These are phyloP conservation scores for Sinopyrophorus schimmeli DNA, from an alignment of 2,888 invertebrate genomes.

Conservation along the genomic window DNA sequence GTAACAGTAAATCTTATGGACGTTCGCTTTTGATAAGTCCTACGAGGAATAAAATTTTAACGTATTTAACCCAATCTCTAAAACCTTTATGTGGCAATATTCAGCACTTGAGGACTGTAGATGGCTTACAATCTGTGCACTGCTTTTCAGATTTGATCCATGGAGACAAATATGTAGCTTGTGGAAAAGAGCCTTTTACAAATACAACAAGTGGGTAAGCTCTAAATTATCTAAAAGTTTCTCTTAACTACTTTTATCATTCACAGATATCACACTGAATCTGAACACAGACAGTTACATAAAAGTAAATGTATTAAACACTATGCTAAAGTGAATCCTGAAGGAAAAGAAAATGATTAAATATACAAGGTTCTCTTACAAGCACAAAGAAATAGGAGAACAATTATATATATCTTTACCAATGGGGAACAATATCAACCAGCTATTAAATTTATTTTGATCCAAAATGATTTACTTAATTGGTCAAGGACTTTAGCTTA, in stretches of 20 bases:
- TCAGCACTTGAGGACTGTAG: constrained; percentile 23
- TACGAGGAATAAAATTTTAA: constrained; percentile 24
- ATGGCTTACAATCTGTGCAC: constrained; percentile 27
- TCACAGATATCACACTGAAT: constrained; percentile 16
- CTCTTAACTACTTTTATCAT: too few relatives aligned
- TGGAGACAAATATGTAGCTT: constrained; percentile 33
- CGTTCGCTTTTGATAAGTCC: constrained; percentile 15
- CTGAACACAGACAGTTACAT: constrained; percentile 7
- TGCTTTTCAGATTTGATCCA: constrained; percentile 27
- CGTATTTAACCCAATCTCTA: constrained; percentile 23
- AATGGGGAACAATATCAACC: constrained; percentile 19
- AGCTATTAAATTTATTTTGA: constrained; percentile 26
- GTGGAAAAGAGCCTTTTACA: constrained; percentile 24
- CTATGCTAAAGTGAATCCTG: constrained; percentile 2
- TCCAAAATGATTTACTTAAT: constrained; percentile 22
- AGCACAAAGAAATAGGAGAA: constrained; percentile 12
- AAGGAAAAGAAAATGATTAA: neutral
- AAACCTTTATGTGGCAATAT: constrained; percentile 31
- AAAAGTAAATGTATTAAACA: constrained; percentile 2
- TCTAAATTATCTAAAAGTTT: neutral
- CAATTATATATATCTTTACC: constrained; percentile 19
- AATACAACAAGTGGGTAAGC: constrained; percentile 30
- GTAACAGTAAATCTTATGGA: constrained; percentile 12
- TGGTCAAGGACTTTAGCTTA: constrained; percentile 20
- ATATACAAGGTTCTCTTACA: constrained; percentile 1